Evolutionary conservation across 37 sponge, comb jelly and placozoan species (phyloP).

Genomic region (Dysidea cf. avara): DNA sequence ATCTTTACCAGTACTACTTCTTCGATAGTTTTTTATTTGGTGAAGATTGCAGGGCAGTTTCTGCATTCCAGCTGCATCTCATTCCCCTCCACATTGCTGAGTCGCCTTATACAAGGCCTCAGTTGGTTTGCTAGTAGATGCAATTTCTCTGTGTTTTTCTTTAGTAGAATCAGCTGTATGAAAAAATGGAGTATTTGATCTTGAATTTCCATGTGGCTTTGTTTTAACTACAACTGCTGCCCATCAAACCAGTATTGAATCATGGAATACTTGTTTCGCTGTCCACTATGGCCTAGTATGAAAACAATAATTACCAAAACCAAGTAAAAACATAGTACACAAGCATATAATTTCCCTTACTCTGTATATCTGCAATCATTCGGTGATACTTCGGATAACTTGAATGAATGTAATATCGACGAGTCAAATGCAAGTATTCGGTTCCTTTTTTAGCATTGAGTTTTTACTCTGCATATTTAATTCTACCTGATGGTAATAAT

Average conservation of each 20-base stretch:
- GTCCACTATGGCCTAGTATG: not conserved
- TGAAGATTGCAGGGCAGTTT: constrained; percentile 3
- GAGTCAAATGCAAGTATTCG: not conserved
- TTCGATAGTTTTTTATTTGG: constrained; percentile 7
- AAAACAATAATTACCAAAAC: too few species aligned
- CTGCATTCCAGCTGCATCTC: constrained; percentile 3
- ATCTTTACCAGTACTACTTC: constrained; percentile 1
- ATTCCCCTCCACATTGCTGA: constrained; percentile 25
- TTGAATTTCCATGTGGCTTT: constrained; percentile 31
- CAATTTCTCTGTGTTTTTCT: constrained; percentile 12
- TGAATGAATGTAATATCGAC: not conserved
- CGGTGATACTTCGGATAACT: constrained; percentile 4
- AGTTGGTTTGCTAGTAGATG: constrained; percentile 18
- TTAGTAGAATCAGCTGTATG: constrained; percentile 13
- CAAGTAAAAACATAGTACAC: too few species aligned
- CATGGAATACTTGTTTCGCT: constrained; percentile 24
- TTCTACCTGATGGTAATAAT: constrained; percentile 4
- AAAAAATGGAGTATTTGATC: constrained; percentile 6
- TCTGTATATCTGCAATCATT: not conserved
- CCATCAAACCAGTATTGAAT: constrained; percentile 30
- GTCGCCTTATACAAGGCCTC: not conserved
- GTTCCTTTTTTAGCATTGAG: not conserved
- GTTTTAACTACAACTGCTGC: constrained; percentile 5
- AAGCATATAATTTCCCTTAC: not conserved
- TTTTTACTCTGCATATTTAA: not conserved